Percentiles rank a stretch among this genome's conserved stretches.
Evolutionary conservation across 2,113 vertebrate species (phyloP).

Genomic region (Pseudopipra pipra): DNA sequence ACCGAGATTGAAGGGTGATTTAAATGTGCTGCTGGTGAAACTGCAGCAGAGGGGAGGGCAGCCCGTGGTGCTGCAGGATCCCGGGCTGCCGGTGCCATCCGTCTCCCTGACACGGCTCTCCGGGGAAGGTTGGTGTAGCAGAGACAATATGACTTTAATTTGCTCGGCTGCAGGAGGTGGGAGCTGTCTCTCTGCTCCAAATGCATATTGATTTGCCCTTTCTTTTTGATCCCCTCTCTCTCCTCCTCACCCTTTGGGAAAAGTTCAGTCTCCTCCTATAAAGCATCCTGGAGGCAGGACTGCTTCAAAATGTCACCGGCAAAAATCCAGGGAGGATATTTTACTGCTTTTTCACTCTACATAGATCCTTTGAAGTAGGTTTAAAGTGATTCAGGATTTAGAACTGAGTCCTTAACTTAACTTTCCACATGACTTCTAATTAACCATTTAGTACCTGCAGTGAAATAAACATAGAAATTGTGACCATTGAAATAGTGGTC

Average conservation of each 20-base stretch:
- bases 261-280: slow-evolving; percentile 33
- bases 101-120: neutral
- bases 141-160: slow-evolving; percentile 41
- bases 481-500: neutral
- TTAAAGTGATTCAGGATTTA: slow-evolving; percentile 1
- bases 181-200: slow-evolving; percentile 28
- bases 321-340: neutral
- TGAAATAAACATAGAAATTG: neutral
- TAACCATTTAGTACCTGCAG: neutral
- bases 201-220: slow-evolving; percentile 65
- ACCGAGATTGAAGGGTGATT: slow-evolving; percentile 17
- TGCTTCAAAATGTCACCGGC: slow-evolving; percentile 30
- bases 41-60: slow-evolving; percentile 2
- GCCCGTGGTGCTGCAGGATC: slow-evolving; percentile 31
- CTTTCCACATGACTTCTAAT: neutral
- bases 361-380: neutral
- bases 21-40: neutral
- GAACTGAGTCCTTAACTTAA: neutral
- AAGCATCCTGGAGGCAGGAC: slow-evolving; percentile 21
- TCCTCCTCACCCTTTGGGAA: slow-evolving; percentile 44
- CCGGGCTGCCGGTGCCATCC: neutral
- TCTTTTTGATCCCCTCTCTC: slow-evolving; percentile 46
- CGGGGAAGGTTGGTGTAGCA: slow-evolving; percentile 18
- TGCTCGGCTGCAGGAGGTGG: neutral
- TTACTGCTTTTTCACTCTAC: neutral